Evolutionary conservation across 2,113 vertebrate genomes (phyloP).

Genomic region (Isichthys henryi): DNA sequence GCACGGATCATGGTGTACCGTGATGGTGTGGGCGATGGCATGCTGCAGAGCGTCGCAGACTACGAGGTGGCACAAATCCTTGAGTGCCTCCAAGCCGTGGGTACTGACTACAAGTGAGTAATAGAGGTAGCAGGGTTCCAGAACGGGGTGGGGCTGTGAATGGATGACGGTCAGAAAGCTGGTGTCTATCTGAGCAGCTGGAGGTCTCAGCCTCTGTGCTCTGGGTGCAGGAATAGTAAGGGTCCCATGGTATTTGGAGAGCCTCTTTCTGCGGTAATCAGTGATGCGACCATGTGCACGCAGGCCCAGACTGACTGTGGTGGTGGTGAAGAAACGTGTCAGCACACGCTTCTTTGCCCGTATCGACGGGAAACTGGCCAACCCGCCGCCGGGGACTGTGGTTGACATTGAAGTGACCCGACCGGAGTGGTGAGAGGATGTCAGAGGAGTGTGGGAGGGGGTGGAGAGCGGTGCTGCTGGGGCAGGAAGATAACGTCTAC

Average conservation of each 20-base stretch:
- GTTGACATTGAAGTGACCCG: conserved; percentile 81
- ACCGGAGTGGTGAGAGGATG: conserved; percentile 76
- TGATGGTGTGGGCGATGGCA: conserved; percentile 90
- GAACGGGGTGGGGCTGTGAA: neutral
- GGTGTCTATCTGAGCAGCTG: neutral
- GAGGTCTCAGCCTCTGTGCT: neutral
- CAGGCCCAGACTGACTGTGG: conserved; percentile 80
- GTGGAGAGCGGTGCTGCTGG: neutral
- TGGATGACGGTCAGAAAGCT: neutral
- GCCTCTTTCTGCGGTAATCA: neutral
- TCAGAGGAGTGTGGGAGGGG: neutral
- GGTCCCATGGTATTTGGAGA: neutral
- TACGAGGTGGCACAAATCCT: conserved; percentile 84
- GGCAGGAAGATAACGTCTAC: neutral
- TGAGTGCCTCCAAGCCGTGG: conserved; percentile 73
- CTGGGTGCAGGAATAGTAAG: neutral
- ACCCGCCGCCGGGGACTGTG: conserved; percentile 85
- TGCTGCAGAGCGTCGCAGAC: conserved; percentile 74
- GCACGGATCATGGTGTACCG: conserved; percentile 84
- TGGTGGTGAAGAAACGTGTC: conserved; percentile 90
- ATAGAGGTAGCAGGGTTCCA: neutral
- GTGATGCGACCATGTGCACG: no score
- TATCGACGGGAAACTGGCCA: conserved; percentile 58
- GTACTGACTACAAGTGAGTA: conserved; percentile 73
- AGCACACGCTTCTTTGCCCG: conserved; percentile 72